Evolutionary conservation across 2,888 invertebrate genomes (phyloP).

Genomic region (Peribatodes rhomboidaria): DNA sequence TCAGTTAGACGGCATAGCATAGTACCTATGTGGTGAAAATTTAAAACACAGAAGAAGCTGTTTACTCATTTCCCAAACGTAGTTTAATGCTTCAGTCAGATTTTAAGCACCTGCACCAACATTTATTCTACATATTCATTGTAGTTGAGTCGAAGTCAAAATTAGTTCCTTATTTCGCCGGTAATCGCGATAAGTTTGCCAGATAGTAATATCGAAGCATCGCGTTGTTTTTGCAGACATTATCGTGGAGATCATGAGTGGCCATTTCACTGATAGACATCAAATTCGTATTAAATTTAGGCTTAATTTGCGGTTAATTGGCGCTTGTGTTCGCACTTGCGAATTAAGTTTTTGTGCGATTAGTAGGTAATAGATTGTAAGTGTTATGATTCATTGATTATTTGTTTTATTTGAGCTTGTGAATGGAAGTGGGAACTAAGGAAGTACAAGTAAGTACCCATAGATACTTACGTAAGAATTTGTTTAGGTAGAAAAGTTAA

Average conservation of each 20-base stretch:
- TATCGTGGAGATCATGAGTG: conserved; percentile 46
- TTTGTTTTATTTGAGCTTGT: conserved; percentile 25
- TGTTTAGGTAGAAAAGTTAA: too few relatives aligned
- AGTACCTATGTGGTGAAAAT: too few relatives aligned
- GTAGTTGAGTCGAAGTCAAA: background rate
- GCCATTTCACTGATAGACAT: conserved; percentile 43
- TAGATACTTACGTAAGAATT: background rate
- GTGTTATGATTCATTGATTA: conserved; percentile 34
- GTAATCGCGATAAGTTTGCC: conserved; percentile 26
- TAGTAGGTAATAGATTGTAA: conserved; percentile 34
- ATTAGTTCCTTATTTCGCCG: conserved; percentile 32
- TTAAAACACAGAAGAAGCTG: too few relatives aligned
- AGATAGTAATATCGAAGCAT: conserved; percentile 29
- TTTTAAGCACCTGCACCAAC: background rate
- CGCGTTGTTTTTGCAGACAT: conserved; percentile 47
- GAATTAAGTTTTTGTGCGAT: conserved; percentile 45
- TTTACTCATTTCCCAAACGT: too few relatives aligned
- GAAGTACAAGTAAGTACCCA: background rate
- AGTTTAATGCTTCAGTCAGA: too few relatives aligned
- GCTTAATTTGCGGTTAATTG: conserved; percentile 47
- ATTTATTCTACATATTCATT: background rate
- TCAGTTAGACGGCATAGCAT: too few relatives aligned
- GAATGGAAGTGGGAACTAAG: background rate
- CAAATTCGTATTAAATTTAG: conserved; percentile 44
- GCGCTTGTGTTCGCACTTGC: conserved; percentile 43